Evolutionary conservation across 2,797 vertebrate genomes (phyloP), one percentile per base, ranked within the genome.

Genomic region (Oryzias dopingdopingensis): DNA sequence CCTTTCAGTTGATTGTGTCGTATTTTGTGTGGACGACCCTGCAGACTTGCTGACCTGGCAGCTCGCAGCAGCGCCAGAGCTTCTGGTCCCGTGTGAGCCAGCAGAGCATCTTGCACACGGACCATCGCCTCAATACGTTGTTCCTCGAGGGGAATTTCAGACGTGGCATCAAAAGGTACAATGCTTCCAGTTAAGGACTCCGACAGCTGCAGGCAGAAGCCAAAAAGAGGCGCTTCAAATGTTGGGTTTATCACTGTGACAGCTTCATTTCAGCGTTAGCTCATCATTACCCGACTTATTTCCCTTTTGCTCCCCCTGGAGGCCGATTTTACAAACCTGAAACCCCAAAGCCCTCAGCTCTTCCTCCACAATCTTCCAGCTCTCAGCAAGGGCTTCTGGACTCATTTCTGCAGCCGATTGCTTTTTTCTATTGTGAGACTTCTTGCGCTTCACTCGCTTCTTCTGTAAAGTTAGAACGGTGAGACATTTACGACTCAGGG

Each of bases 151-250:
- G 95, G 95, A 6, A 90, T 92, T 73, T 97, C 95, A 15, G 94
- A 96, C 1, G 94, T 76, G 0, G 94, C 95, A 0, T 99, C 96
- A 22, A 99, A 98, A 3, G 96, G 97, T 51, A 96, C 87, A 14
- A 89, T 6, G 1, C 63, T 64, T 65, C 90, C 86, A 0, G 60
- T 81, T 77, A 92, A 45, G 49, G 87, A 73, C 22, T 69, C 82
- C 0, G 91, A 89, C 65, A 93, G 42, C 92, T 93, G 77, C 18
- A 77, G 42, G 47, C 6, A 66, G 16, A 69, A 14, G 32, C 15
- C 41, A 49, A 4, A 62, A n/a, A 5, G 14, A 18, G 40, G 13
- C 5, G 18, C 54, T 49, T 22, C 22, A 29, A 17, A 16, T 4
- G 13, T 32, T n/a, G 49, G 41, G 18, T 13, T 42, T 23, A 6